phyloP scores from a whole-genome alignment of 2,797 vertebrate genomes.

The Poecilia picta region DNA sequence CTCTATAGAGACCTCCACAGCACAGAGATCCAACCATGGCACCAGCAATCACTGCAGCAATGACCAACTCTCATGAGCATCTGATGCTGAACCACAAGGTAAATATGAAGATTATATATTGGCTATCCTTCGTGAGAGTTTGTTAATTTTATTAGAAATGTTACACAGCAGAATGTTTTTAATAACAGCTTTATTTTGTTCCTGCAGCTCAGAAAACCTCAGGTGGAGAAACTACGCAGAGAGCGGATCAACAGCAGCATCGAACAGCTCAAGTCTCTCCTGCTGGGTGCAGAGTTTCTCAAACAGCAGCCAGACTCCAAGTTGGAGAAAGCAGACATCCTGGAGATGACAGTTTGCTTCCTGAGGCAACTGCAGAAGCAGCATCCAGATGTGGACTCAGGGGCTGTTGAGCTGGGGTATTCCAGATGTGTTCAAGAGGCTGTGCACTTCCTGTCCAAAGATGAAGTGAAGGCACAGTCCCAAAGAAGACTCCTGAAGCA shows the following conservation, averaged over 20 bases:
- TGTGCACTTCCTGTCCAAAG: not conserved
- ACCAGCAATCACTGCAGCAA: conserved; percentile 68
- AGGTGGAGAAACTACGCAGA: conserved; percentile 85
- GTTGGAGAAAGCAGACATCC: conserved; percentile 84
- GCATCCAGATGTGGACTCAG: conserved; percentile 13
- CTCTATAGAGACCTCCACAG: conserved; percentile 20
- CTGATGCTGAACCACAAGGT: conserved; percentile 48
- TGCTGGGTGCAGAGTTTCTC: conserved; percentile 78
- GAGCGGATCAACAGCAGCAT: conserved; percentile 76
- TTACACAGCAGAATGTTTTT: conserved; percentile 7
- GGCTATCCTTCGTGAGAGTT: not conserved
- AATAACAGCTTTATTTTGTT: conserved; percentile 41
- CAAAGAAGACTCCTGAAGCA: conserved; percentile 55
- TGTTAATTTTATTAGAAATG: not conserved
- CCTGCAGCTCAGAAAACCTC: conserved; percentile 79
- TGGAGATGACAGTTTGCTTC: conserved; percentile 83
- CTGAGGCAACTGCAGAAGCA: conserved; percentile 53
- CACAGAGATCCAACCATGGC: conserved; percentile 69
- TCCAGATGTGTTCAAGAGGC: conserved; percentile 4
- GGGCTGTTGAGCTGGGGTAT: not conserved
- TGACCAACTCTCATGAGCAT: conserved; percentile 58
- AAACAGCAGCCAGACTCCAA: conserved; percentile 79
- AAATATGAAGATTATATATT: not conserved
- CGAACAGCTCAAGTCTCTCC: conserved; percentile 69
- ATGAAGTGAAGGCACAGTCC: conserved; percentile 19